Conservation (phyloP, 2,888 invertebrate species). For the Ormyrus thymus region DNA sequence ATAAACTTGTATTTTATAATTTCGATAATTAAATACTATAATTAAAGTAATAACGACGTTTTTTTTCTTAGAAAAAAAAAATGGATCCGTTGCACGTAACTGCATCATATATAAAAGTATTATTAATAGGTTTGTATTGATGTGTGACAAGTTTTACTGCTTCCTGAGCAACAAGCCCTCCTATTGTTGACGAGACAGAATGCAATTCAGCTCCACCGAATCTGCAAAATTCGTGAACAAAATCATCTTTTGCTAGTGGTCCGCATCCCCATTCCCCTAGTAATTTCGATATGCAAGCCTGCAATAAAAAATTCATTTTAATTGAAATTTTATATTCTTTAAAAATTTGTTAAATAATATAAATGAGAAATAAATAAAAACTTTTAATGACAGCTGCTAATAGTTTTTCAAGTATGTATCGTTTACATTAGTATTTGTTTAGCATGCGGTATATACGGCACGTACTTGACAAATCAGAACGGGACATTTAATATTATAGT, state of each 20-base stretch:
- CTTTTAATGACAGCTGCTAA: too few species aligned
- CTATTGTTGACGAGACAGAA: conserved; percentile 93
- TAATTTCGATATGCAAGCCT: conserved; percentile 81
- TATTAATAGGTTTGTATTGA: conserved; percentile 97
- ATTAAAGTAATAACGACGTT: conserved; percentile 55
- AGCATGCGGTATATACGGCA: too few species aligned
- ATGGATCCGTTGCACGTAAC: conserved; percentile 90
- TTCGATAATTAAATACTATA: conserved; percentile 56
- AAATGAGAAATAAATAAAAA: too few species aligned
- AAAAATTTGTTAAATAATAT: too few species aligned
- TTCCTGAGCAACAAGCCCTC: conserved; percentile 97
- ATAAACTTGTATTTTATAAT: conserved; percentile 55
- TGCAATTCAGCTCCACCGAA: conserved; percentile 97
- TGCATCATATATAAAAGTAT: conserved; percentile 96
- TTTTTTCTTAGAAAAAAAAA: conserved; percentile 81
- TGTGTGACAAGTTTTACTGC: conserved; percentile 91
- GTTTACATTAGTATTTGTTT: too few species aligned
- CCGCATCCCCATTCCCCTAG: conserved; percentile 91
- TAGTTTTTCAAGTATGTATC: too few species aligned
- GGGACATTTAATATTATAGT: too few species aligned
- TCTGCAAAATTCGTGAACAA: conserved; percentile 95
- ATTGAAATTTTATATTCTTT: too few species aligned
- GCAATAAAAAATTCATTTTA: conserved; percentile 45
- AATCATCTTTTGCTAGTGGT: conserved; percentile 89
- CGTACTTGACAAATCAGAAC: too few species aligned